Evolutionary conservation across 2,888 invertebrate genomes (phyloP).

Genomic region (Chromoteleia sp.): DNA sequence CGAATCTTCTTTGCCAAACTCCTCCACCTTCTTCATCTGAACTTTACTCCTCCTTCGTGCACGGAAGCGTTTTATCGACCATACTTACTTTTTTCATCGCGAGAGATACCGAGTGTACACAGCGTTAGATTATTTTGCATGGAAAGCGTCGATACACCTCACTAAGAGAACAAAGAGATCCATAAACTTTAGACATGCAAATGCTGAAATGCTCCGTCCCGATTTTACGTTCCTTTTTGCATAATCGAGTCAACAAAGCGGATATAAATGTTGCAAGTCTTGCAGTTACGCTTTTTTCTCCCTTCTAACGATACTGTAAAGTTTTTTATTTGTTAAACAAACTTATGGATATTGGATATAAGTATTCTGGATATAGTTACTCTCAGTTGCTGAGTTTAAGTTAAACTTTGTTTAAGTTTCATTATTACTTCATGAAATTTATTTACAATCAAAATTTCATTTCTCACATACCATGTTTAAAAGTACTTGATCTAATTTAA

Average conservation of each 20-base stretch:
- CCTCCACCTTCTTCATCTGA: conserved; percentile 69
- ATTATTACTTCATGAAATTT: too few relatives aligned
- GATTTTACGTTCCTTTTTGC: conserved; percentile 59
- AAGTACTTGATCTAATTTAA: too few relatives aligned
- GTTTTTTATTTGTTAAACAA: conserved; percentile 30
- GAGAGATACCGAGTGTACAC: conserved; percentile 66
- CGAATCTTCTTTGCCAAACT: conserved; percentile 70
- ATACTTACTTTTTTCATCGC: conserved; percentile 70
- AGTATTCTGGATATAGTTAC: too few relatives aligned
- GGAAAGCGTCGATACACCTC: conserved; percentile 66
- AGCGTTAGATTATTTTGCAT: conserved; percentile 68
- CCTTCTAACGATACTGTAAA: not conserved
- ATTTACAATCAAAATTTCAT: too few relatives aligned
- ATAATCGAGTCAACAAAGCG: conserved; percentile 66
- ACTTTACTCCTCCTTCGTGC: conserved; percentile 62
- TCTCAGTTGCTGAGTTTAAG: too few relatives aligned
- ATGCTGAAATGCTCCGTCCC: conserved; percentile 41
- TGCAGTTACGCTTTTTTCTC: conserved; percentile 8
- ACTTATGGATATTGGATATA: conserved; percentile 6
- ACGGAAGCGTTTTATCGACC: conserved; percentile 72
- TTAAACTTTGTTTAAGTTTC: too few relatives aligned
- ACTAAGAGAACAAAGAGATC: conserved; percentile 62
- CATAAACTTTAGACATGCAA: conserved; percentile 68
- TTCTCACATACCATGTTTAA: too few relatives aligned
- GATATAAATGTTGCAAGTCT: conserved; percentile 52